Evolutionary conservation across 30 jellyfish, hydroid and myxozoan genomes (phyloP).

Genomic region (Turritopsis rubra): DNA sequence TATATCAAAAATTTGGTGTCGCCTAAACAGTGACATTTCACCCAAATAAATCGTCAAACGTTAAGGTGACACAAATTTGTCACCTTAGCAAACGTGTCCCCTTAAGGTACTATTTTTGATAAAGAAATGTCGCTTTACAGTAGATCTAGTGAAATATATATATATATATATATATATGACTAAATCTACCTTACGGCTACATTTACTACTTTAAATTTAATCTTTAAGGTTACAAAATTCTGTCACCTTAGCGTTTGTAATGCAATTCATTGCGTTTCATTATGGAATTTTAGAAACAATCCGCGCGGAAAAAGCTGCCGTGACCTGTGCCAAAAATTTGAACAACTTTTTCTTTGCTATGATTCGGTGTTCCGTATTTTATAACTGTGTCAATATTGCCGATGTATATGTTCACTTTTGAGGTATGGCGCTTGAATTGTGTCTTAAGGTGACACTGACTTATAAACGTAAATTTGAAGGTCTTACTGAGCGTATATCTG

Average conservation of each 20-base stretch:
- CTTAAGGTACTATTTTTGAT: too few relatives aligned
- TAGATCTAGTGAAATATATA: too few relatives aligned
- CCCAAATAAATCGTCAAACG: too few relatives aligned
- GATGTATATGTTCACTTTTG: background rate
- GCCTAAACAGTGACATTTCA: too few relatives aligned
- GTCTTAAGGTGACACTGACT: background rate
- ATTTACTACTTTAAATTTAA: too few relatives aligned
- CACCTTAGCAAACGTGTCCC: too few relatives aligned
- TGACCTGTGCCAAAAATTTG: background rate
- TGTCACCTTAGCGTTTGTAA: background rate
- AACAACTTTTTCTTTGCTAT: background rate
- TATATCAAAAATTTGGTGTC: too few relatives aligned
- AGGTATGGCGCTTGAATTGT: background rate
- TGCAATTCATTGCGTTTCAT: background rate
- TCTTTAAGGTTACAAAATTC: background rate
- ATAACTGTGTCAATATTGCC: background rate
- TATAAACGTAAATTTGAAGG: background rate
- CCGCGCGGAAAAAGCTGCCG: background rate
- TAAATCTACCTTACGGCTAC: too few relatives aligned
- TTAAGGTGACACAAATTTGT: too few relatives aligned
- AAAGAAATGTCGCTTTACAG: too few relatives aligned
- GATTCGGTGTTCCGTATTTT: background rate
- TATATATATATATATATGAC: too few relatives aligned
- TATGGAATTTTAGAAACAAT: background rate
- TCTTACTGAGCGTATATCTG: background rate